Base-by-base conservation (phyloP, 2,797 vertebrate genomes). In the Chrysolophus pictus region DNA sequence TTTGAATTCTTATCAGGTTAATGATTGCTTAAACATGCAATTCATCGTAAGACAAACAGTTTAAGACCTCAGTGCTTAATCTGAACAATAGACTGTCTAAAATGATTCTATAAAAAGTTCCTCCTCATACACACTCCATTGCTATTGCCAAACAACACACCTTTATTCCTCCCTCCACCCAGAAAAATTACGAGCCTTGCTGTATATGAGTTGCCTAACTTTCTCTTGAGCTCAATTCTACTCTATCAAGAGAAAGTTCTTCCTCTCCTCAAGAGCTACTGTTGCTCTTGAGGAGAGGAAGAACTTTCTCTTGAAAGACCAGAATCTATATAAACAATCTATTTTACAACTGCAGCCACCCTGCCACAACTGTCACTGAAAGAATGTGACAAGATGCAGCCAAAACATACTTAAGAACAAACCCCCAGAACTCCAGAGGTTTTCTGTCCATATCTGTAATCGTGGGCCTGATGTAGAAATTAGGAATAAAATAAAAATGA, bases 391-490 rank as follows among this genome's bases (percentile, higher is more conserved):
- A 91, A 94, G 82, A 96, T 80, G 62, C 72, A 96, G 78, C 89
- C 87, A 95, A 81, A 94, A 95, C 95, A 95, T 89, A 95, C 91
- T 91, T 96, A 96, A 89, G 59, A 93, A 84, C 44, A 96, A 92
- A 95, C 76, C 94, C 94, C 63, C 87, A 94, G 83, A 96, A 94
- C 89, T 75, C 92, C 95, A 93, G 81, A 95, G 82, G 92, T 75
- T 96, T 94, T 96, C 94, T 96, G 95, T 96, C 92, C 82, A 81
- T 93, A 96, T 91, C 91, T 94, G 70, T 91, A 92, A 93, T 81
- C 92, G 91, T 94, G 95, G 70, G 94, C 89, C 92, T 95, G 92
- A 96, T 93, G 89, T 9, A 9, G 87, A 94, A 92, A 75, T 95
- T 81, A 96, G 76, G 92, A 95, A 92, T 93, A 75, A 95, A 95